These are phyloP conservation scores for Rhinella marina DNA, from an alignment of 2,797 vertebrate species.

Conservation along the genomic window DNA sequence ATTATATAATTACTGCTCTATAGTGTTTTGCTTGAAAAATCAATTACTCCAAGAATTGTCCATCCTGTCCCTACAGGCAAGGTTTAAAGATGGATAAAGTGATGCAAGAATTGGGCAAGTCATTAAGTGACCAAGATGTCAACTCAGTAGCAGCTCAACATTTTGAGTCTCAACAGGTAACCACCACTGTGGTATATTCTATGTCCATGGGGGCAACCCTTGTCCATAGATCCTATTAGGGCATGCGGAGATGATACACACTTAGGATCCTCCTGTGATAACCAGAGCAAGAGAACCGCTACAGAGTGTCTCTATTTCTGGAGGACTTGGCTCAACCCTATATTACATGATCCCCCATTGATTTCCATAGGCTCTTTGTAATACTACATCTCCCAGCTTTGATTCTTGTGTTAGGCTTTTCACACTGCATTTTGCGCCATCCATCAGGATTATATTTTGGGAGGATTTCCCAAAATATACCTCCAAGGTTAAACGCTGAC, in stretches of 20 bases:
- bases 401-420: too few species aligned
- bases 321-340: too few species aligned
- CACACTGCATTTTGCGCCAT: too few species aligned
- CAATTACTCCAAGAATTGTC: not conserved
- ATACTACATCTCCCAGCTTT: too few species aligned
- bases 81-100: constrained; percentile 92
- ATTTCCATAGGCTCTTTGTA: too few species aligned
- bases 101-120: constrained; percentile 95
- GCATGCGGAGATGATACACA: not conserved
- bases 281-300: not conserved
- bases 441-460: too few species aligned
- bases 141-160: constrained; percentile 93
- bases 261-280: not conserved
- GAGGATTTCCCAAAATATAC: too few species aligned
- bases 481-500: too few species aligned
- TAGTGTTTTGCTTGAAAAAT: not conserved
- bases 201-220: not conserved
- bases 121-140: constrained; percentile 92
- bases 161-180: constrained; percentile 95
- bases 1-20: not conserved
- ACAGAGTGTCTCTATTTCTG: too few species aligned
- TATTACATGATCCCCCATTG: too few species aligned
- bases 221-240: not conserved
- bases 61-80: constrained; percentile 77
- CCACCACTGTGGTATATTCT: not conserved